Conservation (phyloP, 2,113 vertebrate genomes). For the Sorex araneus region DNA sequence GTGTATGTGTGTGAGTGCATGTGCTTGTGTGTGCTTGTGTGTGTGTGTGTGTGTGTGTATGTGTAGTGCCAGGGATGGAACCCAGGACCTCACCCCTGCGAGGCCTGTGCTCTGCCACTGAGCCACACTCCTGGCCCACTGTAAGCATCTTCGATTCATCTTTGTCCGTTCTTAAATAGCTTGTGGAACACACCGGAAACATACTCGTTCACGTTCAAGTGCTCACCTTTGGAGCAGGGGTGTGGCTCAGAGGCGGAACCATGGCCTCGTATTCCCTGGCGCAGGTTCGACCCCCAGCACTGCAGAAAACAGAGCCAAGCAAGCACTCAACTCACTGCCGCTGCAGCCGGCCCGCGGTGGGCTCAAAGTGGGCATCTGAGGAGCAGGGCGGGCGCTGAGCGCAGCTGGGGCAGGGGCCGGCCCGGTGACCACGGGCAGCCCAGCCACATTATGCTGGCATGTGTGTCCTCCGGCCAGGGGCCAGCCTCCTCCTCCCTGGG, state of each 20-base stretch:
- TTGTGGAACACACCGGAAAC: conserved; percentile 40
- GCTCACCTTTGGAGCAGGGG: neutral
- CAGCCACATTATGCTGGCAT: neutral
- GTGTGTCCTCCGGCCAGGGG: neutral
- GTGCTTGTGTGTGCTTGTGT: too few species aligned
- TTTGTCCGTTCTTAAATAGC: neutral
- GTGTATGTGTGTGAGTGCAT: too few species aligned
- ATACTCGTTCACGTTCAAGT: neutral
- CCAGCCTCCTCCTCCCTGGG: neutral
- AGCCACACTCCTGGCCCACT: too few species aligned
- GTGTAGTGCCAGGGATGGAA: too few species aligned
- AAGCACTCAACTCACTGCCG: neutral
- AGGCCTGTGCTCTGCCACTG: too few species aligned
- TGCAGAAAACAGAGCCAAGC: neutral
- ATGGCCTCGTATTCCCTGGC: neutral
- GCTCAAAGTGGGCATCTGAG: neutral
- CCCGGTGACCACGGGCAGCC: too few species aligned
- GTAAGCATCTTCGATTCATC: conserved; percentile 14
- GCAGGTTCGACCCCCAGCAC: neutral
- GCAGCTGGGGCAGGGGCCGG: neutral
- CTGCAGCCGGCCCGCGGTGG: neutral
- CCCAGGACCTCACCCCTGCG: too few species aligned
- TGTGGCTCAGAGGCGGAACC: neutral
- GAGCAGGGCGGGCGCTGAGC: neutral
- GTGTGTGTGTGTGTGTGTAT: too few species aligned